Base-by-base conservation (phyloP, 2,888 invertebrate genomes). In the Diloba caeruleocephala region DNA sequence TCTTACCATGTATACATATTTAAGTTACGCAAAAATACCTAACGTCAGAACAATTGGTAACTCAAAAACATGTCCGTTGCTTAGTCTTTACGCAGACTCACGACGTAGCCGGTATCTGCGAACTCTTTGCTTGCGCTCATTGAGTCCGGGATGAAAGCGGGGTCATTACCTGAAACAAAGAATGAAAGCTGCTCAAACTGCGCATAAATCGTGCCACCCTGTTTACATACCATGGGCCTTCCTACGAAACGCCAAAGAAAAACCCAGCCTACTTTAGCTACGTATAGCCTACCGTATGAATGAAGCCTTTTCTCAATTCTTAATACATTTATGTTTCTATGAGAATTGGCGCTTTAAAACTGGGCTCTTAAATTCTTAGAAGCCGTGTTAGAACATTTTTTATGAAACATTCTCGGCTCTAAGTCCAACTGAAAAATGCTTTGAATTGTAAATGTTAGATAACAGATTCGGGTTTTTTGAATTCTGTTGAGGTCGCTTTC, bases 91-190 rank as follows among this genome's bases (percentile, higher is more conserved):
- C 76, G 74, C 67, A 45, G 66, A 60, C 59, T 66, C 46, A 58
- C 56, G 57, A 38, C 53, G 67, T 55, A 70, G 65, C 72, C 79
- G 76, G 88, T 90, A 88, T 90, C 90, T 89, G 70, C 67, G 76
- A 79, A 81, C 82, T 84, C 88, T 89, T 88, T 88, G 75, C 88
- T 70, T 64, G 74, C 76, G 78, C 78, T 87, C 89, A 92, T 92
- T 92, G 89, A 92, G 84, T 78, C 72, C 76, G 84, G 65, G 86
- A 88, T 93, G 93, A 93, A 93, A 92, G 92, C 88, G 69, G 84
- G 91, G 90, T 92, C 92, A 92, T 93, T 93, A 93, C 92, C 90
- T 90, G 89, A 72, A 89, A 93, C 93, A 93, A 93, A 93, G 90
- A 87, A 84, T 79, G 86, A 88, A 88, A 84, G 87, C 87, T 80